These are phyloP conservation scores for Pomatostomus ruficeps DNA, from an alignment of 2,113 vertebrate genomes.

Conservation along the genomic window DNA sequence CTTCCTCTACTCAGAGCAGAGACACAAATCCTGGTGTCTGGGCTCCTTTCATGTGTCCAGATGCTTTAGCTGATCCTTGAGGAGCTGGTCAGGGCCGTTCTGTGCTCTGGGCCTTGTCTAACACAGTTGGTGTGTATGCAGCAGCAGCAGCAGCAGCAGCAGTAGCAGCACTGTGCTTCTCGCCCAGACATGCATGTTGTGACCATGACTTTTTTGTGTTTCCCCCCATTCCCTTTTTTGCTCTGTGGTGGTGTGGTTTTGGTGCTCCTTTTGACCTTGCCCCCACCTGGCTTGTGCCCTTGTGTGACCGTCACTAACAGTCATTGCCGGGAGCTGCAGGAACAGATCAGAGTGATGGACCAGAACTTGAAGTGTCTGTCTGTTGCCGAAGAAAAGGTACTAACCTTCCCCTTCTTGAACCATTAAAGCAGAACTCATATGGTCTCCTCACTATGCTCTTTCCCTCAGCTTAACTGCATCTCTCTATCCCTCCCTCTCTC, in stretches of 20 bases:
- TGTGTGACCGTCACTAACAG: conserved; percentile 79
- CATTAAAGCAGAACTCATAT: conserved; percentile 9
- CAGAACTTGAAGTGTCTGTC: conserved; percentile 90
- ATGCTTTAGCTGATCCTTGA: neutral
- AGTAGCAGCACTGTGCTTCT: conserved; percentile 6
- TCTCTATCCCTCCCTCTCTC: neutral
- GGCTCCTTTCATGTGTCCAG: neutral
- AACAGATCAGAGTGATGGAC: conserved; percentile 88
- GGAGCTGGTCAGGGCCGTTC: neutral
- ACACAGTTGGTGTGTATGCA: conserved; percentile 14
- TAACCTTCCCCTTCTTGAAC: conserved; percentile 48
- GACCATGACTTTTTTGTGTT: conserved; percentile 48
- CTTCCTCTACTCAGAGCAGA: neutral
- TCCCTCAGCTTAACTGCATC: neutral
- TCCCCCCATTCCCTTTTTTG: neutral
- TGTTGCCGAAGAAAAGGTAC: conserved; percentile 92
- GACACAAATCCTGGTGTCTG: too few relatives aligned
- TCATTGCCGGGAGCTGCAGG: conserved; percentile 83
- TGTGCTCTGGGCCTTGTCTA: conserved; percentile 67
- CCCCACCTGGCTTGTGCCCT: conserved; percentile 65
- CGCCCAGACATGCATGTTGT: conserved; percentile 47
- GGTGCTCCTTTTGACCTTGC: conserved; percentile 67
- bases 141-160: conserved; percentile 12
- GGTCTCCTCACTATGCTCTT: conserved; percentile 25
- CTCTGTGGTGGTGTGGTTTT: conserved; percentile 63